Conservation (phyloP, 2,797 vertebrate species). For the Babyrousa celebensis region DNA sequence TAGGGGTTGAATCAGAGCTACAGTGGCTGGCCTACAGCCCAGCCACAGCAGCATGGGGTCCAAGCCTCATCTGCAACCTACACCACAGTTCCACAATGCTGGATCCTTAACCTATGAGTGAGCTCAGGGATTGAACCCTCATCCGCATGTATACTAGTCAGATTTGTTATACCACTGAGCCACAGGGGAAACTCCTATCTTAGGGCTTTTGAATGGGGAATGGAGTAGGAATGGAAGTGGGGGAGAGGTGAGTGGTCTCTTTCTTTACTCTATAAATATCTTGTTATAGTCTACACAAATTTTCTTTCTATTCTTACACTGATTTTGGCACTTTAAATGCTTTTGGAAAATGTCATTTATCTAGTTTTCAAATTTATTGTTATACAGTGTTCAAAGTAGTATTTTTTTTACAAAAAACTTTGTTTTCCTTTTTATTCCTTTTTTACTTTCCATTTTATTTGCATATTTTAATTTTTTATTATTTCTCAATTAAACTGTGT, state of each 20-base stretch:
- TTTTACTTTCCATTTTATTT: not conserved
- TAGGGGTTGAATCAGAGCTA: too few relatives aligned
- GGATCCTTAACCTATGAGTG: too few relatives aligned
- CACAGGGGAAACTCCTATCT: too few relatives aligned
- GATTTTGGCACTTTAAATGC: not conserved
- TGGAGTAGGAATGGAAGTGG: not conserved
- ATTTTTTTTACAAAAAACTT: not conserved
- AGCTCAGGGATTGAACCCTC: too few relatives aligned
- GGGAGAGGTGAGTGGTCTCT: not conserved
- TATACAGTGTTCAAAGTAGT: not conserved
- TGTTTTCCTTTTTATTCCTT: not conserved
- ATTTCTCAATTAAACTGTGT: not conserved
- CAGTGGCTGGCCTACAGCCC: too few relatives aligned
- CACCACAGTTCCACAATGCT: too few relatives aligned
- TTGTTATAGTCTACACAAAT: not conserved
- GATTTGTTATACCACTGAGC: too few relatives aligned
- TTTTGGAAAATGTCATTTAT: constrained; percentile 6
- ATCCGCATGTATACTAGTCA: too few relatives aligned
- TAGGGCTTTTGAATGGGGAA: not conserved
- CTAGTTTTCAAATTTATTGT: constrained; percentile 29
- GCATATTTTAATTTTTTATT: not conserved
- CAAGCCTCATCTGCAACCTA: too few relatives aligned
- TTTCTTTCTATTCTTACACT: not conserved
- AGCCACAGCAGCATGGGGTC: too few relatives aligned
- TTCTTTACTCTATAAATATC: constrained; percentile 10